Conservation (phyloP, 2,113 vertebrate genomes). For the Oncorhynchus gorbuscha region DNA sequence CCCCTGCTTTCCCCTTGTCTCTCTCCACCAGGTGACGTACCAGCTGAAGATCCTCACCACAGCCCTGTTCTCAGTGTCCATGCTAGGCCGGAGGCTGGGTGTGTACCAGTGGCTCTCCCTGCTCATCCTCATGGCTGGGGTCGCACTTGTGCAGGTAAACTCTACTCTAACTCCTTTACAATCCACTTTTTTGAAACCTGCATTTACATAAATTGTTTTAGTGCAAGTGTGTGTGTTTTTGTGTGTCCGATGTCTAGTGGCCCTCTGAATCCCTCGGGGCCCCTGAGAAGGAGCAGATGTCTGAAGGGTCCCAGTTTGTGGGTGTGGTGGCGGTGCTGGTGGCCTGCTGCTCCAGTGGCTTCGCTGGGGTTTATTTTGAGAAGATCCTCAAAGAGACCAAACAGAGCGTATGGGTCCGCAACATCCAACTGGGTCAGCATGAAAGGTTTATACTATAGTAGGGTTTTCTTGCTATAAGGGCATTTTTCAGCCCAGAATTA, state of each 20-base stretch:
- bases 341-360: conserved; percentile 96
- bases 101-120: conserved; percentile 96
- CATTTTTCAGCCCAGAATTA: too few species aligned
- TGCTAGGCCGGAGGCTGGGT: conserved; percentile 90
- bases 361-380: conserved; percentile 98
- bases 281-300: conserved; percentile 73
- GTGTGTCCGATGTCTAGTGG: conserved; percentile 76
- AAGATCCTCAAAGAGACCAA: conserved; percentile 98
- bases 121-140: conserved; percentile 90
- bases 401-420: conserved; percentile 96
- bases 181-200: neutral
- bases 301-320: conserved; percentile 86
- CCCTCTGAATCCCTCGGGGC: conserved; percentile 79
- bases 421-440: conserved; percentile 91
- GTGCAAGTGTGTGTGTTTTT: neutral
- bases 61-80: conserved; percentile 94
- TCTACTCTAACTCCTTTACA: neutral
- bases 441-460: neutral
- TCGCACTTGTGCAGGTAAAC: conserved; percentile 92
- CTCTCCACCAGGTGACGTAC: conserved; percentile 85
- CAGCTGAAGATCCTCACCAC: conserved; percentile 98
- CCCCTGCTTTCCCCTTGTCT: neutral
- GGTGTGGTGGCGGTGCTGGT: conserved; percentile 89
- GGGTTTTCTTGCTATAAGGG: neutral
- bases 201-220: too few species aligned